Conservation (phyloP, 1,140 invertebrate genomes). For the Lordiphosa clarofinis region DNA sequence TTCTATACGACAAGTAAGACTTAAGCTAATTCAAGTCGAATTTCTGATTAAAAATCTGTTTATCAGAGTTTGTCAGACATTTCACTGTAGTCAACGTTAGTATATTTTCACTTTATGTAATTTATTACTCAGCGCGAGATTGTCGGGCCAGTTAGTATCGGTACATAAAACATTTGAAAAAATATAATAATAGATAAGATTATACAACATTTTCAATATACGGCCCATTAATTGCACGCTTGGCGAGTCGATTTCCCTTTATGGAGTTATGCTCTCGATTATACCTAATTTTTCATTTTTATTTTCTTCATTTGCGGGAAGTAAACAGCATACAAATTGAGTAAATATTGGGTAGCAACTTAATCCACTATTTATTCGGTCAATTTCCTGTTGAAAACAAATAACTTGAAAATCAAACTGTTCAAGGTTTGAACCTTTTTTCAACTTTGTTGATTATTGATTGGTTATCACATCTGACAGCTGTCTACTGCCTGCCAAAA, state of each 20-base stretch:
- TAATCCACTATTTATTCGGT: conserved; percentile 25
- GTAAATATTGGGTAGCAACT: conserved; percentile 33
- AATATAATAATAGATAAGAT: conserved; percentile 23
- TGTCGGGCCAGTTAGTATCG: conserved; percentile 7
- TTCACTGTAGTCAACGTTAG: too few relatives aligned
- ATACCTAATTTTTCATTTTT: conserved; percentile 17
- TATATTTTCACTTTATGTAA: too few relatives aligned
- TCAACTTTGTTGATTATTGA: background rate
- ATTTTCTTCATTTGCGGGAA: conserved; percentile 15
- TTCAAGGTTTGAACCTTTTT: background rate
- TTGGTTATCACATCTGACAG: conserved; percentile 1
- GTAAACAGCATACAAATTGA: conserved; percentile 12
- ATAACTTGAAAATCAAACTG: background rate
- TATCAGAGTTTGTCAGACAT: too few relatives aligned
- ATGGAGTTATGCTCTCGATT: conserved; percentile 2
- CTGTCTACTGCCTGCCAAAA: background rate
- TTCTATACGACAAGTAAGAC: too few relatives aligned
- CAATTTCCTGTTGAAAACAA: conserved; percentile 22
- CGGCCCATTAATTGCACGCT: conserved; percentile 25
- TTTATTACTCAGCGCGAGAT: too few relatives aligned
- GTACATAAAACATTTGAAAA: conserved; percentile 11
- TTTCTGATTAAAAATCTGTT: too few relatives aligned
- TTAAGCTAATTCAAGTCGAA: too few relatives aligned
- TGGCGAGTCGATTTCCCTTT: conserved; percentile 18
- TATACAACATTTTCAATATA: conserved; percentile 21